These are phyloP conservation scores for Euura lappo DNA, from an alignment of 1,140 invertebrate genomes.

Conservation along the genomic window DNA sequence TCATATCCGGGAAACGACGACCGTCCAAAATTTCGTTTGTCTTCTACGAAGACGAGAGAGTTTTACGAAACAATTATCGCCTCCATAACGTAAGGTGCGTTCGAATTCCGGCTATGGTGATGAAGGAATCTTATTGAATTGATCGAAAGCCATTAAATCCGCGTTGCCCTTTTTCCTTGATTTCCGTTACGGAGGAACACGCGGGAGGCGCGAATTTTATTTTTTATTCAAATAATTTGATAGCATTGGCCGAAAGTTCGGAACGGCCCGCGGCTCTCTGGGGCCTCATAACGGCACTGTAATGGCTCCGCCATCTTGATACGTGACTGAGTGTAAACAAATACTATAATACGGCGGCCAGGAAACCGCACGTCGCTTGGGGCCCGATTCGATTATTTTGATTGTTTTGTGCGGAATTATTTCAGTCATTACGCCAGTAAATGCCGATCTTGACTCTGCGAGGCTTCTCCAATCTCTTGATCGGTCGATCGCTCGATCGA, in stretches of 20 bases:
- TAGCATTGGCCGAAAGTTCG: neutral
- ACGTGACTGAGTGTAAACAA: conserved; percentile 4
- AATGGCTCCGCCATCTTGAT: neutral
- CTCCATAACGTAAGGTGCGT: neutral
- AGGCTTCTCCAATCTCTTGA: too few relatives aligned
- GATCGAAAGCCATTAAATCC: neutral
- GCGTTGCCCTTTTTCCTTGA: neutral
- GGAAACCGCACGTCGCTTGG: neutral
- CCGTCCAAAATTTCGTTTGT: neutral
- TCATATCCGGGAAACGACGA: neutral
- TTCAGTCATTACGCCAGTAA: neutral
- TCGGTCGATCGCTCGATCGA: neutral
- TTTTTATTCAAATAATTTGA: neutral
- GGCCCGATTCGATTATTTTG: conserved; percentile 4
- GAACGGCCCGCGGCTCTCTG: neutral
- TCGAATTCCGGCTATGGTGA: neutral
- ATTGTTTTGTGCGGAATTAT: neutral
- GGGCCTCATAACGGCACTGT: neutral
- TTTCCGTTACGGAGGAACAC: neutral
- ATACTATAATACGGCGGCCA: neutral
- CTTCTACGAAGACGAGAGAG: neutral
- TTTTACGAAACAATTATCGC: too few relatives aligned
- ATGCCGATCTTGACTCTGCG: neutral
- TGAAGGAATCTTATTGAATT: neutral
- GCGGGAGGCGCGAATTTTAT: neutral